Evolutionary conservation across 2,113 vertebrate species (phyloP), one percentile per base, ranked within the genome.

Genomic region (Procapra przewalskii): DNA sequence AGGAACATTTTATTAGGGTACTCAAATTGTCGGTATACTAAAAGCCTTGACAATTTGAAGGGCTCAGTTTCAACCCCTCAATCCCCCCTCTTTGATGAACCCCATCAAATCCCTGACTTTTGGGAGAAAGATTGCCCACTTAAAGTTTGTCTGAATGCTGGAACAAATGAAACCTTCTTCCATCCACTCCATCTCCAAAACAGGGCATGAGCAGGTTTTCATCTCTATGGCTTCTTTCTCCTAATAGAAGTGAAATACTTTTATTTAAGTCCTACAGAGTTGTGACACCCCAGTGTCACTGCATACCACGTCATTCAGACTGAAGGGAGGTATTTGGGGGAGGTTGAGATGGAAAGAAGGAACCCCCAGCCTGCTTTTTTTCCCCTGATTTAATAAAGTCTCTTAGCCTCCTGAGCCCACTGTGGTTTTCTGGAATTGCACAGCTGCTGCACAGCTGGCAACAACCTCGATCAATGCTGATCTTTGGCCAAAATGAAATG

Each of bases 371-470:
- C 64, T 80, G 23, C 43, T 81, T 36, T 54, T 54, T 54, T 50
- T 6, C 19, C 4, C 6, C 48, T 40, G 71, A 96, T 84, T 97
- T 97, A 97, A 98, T 97, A 96, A 95, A 93, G 64, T 71, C 89
- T 87, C 92, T 86, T 10, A 91, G 95, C 87, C 94, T 93, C 90
- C 71, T 11, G 89, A 98, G 97, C 62, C 60, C 93, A 86, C 94
- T 96, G 94, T 64, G 94, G 97, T 77, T 98, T 98, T 96, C 93
- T 64, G 60, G 71, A 96, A 92, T 95, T 67, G 90, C 96, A 97
- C 98, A 98, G 98, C 98, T 98, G 98, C 91, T 97, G n/a, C 75
- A 82, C 98, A 98, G 98, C 97, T 98, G 97, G 90, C 62, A 83
- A 45, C 88, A 92, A 92, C 93, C 93, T 93, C 90, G 91, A 97